Percentiles rank a stretch among this genome's conserved stretches.
These are phyloP conservation scores for Perccottus glenii DNA, from an alignment of 2,113 vertebrate species.

Conservation along the genomic window DNA sequence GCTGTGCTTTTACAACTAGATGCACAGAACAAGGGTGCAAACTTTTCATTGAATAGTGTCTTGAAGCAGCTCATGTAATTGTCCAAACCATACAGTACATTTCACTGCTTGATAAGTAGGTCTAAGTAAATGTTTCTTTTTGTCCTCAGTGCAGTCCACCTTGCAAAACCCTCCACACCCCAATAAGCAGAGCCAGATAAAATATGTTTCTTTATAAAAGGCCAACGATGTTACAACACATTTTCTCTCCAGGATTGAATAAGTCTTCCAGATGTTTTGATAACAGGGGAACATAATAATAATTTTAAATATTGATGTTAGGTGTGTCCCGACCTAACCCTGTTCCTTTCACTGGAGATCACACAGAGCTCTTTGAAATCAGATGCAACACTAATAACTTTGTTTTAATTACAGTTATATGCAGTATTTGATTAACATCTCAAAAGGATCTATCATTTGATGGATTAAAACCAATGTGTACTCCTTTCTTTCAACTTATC, in stretches of 20 bases:
- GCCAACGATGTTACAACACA: conserved; percentile 27
- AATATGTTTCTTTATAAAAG: conserved; percentile 13
- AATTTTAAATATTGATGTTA: conserved; percentile 7
- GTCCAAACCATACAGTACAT: too few species aligned
- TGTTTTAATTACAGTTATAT: too few species aligned
- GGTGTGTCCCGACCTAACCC: conserved; percentile 3
- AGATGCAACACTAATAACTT: too few species aligned
- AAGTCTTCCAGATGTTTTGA: conserved; percentile 35
- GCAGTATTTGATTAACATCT: too few species aligned
- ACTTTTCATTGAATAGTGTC: background rate
- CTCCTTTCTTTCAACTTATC: background rate
- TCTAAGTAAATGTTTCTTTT: conserved; percentile 10
- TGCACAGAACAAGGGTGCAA: too few species aligned
- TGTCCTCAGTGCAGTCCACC: background rate
- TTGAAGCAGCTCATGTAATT: too few species aligned
- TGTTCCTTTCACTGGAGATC: background rate
- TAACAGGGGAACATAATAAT: background rate
- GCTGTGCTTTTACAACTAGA: too few species aligned
- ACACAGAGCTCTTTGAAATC: background rate
- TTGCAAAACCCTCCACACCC: conserved; percentile 31
- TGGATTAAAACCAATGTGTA: background rate
- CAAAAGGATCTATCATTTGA: background rate
- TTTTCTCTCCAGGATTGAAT: conserved; percentile 9
- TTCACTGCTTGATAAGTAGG: background rate
- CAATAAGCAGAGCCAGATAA: conserved; percentile 40